phyloP scores from a whole-genome alignment of 2,797 vertebrate species.

The Rhinatrema bivittatum region DNA sequence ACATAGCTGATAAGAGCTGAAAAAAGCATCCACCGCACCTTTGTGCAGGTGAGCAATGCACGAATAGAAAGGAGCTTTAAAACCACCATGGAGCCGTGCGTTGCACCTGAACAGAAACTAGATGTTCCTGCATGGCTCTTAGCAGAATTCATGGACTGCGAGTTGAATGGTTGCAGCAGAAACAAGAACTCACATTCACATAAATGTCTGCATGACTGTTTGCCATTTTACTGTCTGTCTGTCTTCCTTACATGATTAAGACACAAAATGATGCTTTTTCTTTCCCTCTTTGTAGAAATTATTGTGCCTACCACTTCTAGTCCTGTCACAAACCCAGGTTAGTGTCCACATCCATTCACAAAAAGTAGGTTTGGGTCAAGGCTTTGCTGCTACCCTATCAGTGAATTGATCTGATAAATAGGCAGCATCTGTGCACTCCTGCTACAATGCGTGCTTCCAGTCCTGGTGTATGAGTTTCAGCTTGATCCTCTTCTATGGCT shows the following conservation, averaged over 20 bases:
- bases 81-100: rapidly evolving
- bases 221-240: conserved; percentile 68
- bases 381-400: conserved; percentile 7
- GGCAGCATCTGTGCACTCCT: conserved; percentile 28
- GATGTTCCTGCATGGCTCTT: too few relatives aligned
- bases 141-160: too few relatives aligned
- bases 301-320: conserved; percentile 97
- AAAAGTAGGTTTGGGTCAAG: conserved; percentile 69
- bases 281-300: conserved; percentile 88
- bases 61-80: rapidly evolving
- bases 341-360: conserved; percentile 86
- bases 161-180: too few relatives aligned
- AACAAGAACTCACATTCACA: too few relatives aligned
- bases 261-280: conserved; percentile 87
- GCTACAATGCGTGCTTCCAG: conserved; percentile 35
- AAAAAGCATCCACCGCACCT: too few relatives aligned
- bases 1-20: too few relatives aligned
- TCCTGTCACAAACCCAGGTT: conserved; percentile 97
- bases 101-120: too few relatives aligned
- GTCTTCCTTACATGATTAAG: conserved; percentile 95
- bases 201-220: conserved; percentile 58
- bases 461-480: too few relatives aligned
- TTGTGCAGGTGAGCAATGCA: background rate
- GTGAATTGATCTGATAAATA: conserved; percentile 18
- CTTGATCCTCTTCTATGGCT: too few relatives aligned